Evolutionary conservation across 2,888 invertebrate species (phyloP).

Genomic region (Zaprionus lineosus): DNA sequence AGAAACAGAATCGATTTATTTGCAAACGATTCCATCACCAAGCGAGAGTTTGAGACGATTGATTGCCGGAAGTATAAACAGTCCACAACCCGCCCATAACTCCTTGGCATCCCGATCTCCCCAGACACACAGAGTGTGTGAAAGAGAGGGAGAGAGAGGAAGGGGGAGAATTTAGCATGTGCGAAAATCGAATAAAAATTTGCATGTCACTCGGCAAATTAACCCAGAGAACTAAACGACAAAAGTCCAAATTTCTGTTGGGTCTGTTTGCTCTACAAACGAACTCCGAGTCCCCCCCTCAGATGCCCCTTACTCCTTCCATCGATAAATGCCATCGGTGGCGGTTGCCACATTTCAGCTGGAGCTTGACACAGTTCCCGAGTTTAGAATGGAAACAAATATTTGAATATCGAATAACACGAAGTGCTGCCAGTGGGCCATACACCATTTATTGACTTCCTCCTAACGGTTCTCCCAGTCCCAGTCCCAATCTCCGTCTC

Average conservation of each 20-base stretch:
- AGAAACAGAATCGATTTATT: slow-evolving; percentile 48
- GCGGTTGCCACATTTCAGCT: too few relatives aligned
- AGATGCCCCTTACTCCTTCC: too few relatives aligned
- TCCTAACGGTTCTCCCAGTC: too few relatives aligned
- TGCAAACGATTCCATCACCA: slow-evolving; percentile 59
- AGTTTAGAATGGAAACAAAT: slow-evolving; percentile 55
- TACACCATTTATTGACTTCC: slow-evolving; percentile 51
- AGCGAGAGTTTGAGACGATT: slow-evolving; percentile 61
- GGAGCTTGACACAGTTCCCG: slow-evolving; percentile 54
- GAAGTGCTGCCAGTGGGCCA: slow-evolving; percentile 29
- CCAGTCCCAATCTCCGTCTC: too few relatives aligned
- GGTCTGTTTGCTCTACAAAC: slow-evolving; percentile 65
- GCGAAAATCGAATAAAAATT: slow-evolving; percentile 73
- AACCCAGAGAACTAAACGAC: slow-evolving; percentile 44
- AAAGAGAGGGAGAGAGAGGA: slow-evolving; percentile 8
- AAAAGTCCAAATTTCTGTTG: slow-evolving; percentile 43
- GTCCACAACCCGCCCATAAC: slow-evolving; percentile 45
- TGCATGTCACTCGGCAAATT: slow-evolving; percentile 70
- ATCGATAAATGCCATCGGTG: slow-evolving; percentile 38
- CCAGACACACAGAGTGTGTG: slow-evolving; percentile 32
- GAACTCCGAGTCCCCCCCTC: too few relatives aligned
- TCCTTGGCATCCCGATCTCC: slow-evolving; percentile 37
- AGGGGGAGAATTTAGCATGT: slow-evolving; percentile 63
- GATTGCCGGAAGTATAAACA: slow-evolving; percentile 75
- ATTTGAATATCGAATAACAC: slow-evolving; percentile 66